Base-by-base conservation (phyloP, 2,113 vertebrate genomes). In the Cnemophilus loriae region DNA sequence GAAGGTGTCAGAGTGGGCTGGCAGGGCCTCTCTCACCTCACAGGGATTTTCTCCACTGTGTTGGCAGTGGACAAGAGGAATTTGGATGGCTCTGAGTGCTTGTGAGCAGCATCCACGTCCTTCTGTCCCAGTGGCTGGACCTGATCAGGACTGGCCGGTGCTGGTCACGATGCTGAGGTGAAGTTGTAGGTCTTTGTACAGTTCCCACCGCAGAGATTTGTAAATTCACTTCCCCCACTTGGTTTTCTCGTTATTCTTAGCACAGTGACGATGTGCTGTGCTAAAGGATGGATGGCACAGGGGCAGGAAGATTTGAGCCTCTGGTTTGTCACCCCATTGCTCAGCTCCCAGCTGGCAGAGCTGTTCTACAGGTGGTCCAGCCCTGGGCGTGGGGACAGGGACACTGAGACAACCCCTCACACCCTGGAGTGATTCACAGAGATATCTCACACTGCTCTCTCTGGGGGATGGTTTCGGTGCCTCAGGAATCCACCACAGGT, bases 91-190 rank as follows among this genome's bases (percentile, higher is more conserved):
- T 71, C 32, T 3, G 35, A 47, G 35, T 50, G 91, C 69, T 74
- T 74, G 33, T n/a, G 37, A 87, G 47, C 46, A 68, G 46, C 50
- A 60, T 42, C 76, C 70, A 52, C 22, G 53, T 6, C 27, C 26
- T 37, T 22, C 60, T 60, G 7, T 76, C 39, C 65, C 64, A 39
- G 57, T 24, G 55, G 16, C 47, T 17, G 4, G n/a, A 13, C 22
- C 71, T 3, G 4, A 5, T 18, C 2, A 4, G 57, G 52, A 37
- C 60, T 68, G 73, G 60, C 17, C 0, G 0, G 14, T 47, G 11
- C 50, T 67, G 68, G 39, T 75, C 56, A 30, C 35, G 32, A 1
- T 0, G 3, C 11, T 14, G 57, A 65, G 56, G 42, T 56, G 19
- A 64, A 59, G 24, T 22, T 23, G 4, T 65, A 26, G 21, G 9